Evolutionary conservation across 2,113 vertebrate genomes (phyloP), one percentile per base, ranked within the genome.

Genomic region (Istiophorus platypterus): DNA sequence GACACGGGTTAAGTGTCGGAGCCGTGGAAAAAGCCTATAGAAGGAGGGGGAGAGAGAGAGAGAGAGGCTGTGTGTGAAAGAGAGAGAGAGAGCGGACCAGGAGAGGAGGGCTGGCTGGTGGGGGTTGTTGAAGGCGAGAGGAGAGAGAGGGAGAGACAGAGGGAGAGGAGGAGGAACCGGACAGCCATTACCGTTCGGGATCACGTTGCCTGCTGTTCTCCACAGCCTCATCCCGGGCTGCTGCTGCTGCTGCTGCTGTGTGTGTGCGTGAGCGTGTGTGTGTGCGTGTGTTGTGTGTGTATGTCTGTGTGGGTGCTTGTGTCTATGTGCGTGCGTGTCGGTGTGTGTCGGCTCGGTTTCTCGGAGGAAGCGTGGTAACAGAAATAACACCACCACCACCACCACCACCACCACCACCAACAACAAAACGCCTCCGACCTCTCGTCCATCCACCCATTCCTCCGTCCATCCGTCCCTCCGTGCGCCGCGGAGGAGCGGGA

Each of bases 171-270:
- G 78, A 78, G 85, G 80, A 82, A 9, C 37, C 15, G 85, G 88
- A 90, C 85, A 95, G 95, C 95, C 95, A 95, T 95, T 95, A 91
- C 80, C 90, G 86, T 78, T 80, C 85, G 79, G 84, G 83, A 82
- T 85, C 92, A 82, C 88, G 85, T 42, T 83, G 84, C 74, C 57
- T 27, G 71, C 72, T 78, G 15, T 47, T 79, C 81, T 71, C 80
- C 84, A 77, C 76, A 65, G 69, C 76, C 73, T 80, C 87, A 9
- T 15, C 61, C 47, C 47, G 62, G 1, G 37, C n/a, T n/a, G n/a
- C n/a, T n/a, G n/a, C n/a, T n/a, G n/a, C 62, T 47, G 68, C 39
- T 45, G 51, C 42, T 24, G 14, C 4, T 45, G 42, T 45, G 42
- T 45, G 42, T 45, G 42, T 18, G 42, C 26, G 10, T 34, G 34